Evolutionary conservation across 2,888 invertebrate species (phyloP), one percentile per base, ranked within the genome.

Genomic region (Copidosoma aretas): DNA sequence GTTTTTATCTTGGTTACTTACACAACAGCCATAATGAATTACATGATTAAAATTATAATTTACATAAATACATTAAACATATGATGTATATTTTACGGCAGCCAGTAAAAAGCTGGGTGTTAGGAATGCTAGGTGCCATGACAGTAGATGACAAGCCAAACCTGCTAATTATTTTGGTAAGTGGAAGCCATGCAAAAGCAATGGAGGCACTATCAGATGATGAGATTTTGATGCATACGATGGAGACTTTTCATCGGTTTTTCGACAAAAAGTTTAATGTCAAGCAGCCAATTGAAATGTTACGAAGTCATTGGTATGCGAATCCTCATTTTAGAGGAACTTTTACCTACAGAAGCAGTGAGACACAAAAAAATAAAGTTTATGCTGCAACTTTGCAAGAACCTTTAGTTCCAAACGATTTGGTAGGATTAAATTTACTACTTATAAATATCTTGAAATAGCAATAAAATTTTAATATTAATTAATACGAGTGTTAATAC

Each of bases 251-350:
- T 10, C 79, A 84, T 41, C 85, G 84, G 73, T 89, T 89, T 78
- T 77, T 88, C 0, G 86, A 86, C 3, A 70, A 67, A 46, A 76
- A 80, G n/a, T 74, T 77, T 46, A 80, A 84, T 24, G 83, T 90
- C 39, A 84, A 87, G 1, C 74, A 82, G 46, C 87, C 88, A 10
- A 85, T 83, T 46, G 80, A 81, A 56, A 78, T 89, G 71, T 71
- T 86, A 25, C 92, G 93, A 75, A 89, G 91, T 0, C 84, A 84
- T 0, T 94, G 93, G 94, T 86, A 85, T 70, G 85, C 86, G 0
- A 90, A 93, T 82, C 88, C 88, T 0, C 88, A 87, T 79, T 90
- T 91, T 1, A 85, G 88, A 51, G 94, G 94, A 5, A 89, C 91
- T 0, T 94, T 93, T 80, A 87, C 89, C 1, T 91, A 85, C 79